Evolutionary conservation across 2,113 vertebrate genomes (phyloP).

Genomic region (Phasianus colchicus): DNA sequence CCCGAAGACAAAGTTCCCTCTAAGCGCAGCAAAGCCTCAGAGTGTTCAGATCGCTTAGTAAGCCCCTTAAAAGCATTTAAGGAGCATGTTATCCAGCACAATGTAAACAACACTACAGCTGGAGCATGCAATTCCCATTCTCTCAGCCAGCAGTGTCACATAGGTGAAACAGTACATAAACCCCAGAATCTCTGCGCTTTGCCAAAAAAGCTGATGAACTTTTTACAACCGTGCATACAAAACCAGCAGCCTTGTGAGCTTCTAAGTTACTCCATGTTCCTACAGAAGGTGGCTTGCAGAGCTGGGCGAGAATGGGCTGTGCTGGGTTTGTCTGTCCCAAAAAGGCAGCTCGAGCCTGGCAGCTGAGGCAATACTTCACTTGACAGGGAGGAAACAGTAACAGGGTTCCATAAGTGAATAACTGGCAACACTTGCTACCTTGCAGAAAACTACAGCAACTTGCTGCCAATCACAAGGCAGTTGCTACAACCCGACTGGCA

Average conservation of each 20-base stretch:
- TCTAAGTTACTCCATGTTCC: not conserved
- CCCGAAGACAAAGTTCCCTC: not conserved
- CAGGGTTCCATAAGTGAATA: not conserved
- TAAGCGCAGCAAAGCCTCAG: not conserved
- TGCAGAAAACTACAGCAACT: not conserved
- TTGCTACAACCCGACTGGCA: not conserved
- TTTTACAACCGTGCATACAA: not conserved
- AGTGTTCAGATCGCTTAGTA: not conserved
- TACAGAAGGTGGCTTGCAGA: not conserved
- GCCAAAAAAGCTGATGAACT: not conserved
- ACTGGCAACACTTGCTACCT: not conserved
- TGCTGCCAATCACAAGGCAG: not conserved
- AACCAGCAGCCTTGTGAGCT: not conserved
- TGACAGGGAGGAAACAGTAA: not conserved
- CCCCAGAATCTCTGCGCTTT: fast-evolving
- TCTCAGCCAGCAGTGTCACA: not conserved
- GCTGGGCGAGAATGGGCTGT: not conserved
- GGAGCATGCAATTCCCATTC: not conserved
- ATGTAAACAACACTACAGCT: not conserved
- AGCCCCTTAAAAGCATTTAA: not conserved
- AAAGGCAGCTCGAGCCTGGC: not conserved
- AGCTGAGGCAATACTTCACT: not conserved
- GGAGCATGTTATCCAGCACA: not conserved
- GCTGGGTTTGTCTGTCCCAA: not conserved
- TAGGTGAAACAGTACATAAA: not conserved